A percentile compares a stretch with the other conserved stretches of the same genome.
phyloP scores from a whole-genome alignment of 2,113 vertebrate genomes.

The Mobula hypostoma region DNA sequence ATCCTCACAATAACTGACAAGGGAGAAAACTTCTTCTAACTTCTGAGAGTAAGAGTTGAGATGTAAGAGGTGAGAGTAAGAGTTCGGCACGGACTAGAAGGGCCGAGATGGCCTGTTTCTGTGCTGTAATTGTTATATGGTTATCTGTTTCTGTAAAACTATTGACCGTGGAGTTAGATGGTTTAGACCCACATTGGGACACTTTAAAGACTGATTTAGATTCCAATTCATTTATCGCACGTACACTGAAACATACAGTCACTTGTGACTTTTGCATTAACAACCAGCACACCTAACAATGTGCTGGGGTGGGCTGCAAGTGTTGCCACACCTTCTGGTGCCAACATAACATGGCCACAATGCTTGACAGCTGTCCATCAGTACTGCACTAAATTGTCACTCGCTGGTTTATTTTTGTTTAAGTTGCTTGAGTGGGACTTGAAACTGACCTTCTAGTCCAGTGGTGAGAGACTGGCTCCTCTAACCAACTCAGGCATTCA shows the following conservation, averaged over 20 bases:
- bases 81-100: too few species aligned
- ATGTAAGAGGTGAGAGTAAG: too few species aligned
- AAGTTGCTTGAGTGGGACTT: not conserved
- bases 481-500: not conserved
- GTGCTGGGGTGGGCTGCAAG: too few species aligned
- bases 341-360: too few species aligned
- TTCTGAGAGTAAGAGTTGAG: too few species aligned
- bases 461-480: not conserved
- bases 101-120: too few species aligned
- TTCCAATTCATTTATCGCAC: too few species aligned
- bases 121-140: too few species aligned
- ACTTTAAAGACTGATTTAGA: not conserved
- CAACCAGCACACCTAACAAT: too few species aligned
- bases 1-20: not conserved
- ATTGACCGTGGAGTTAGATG: not conserved
- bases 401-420: not conserved
- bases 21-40: not conserved
- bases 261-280: too few species aligned
- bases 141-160: not conserved
- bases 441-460: not conserved
- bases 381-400: not conserved
- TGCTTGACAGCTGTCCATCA: not conserved
- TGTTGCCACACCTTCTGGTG: too few species aligned
- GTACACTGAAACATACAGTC: too few species aligned
- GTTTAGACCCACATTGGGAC: not conserved